Percentiles rank a stretch among this genome's conserved stretches.
phyloP scores from a whole-genome alignment of 2,113 vertebrate species.

The Coturnix japonica region DNA sequence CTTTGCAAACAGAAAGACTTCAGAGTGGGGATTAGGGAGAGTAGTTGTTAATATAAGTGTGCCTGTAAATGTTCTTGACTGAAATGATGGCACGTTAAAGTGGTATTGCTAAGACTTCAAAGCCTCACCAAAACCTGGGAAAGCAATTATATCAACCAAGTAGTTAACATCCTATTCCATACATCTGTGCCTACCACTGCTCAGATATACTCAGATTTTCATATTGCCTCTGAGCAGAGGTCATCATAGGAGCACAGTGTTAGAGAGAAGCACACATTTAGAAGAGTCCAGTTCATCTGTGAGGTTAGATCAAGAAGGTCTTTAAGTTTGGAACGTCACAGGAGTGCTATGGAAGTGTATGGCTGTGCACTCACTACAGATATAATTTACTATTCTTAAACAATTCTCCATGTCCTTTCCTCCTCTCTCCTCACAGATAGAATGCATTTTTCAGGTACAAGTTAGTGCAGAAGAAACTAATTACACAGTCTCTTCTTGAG shows the following conservation, averaged over 20 bases:
- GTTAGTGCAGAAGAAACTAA: background rate
- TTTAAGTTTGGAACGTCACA: background rate
- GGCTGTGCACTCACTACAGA: background rate
- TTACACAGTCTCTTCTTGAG: background rate
- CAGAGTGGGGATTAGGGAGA: accelerated
- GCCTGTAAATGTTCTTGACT: accelerated
- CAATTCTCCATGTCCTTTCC: background rate
- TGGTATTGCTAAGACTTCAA: no score
- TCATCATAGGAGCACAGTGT: accelerated
- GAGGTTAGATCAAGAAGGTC: constrained; percentile 6
- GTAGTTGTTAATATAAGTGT: accelerated
- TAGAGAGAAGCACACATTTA: background rate
- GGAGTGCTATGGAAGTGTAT: constrained; percentile 15
- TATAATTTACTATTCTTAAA: constrained; percentile 27
- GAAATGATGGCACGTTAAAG: background rate
- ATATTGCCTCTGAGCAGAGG: background rate
- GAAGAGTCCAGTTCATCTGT: background rate
- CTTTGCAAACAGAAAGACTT: accelerated
- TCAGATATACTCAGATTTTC: constrained; percentile 10
- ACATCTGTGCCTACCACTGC: background rate
- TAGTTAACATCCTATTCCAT: no score
- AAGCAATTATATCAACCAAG: no score
- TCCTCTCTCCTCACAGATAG: background rate
- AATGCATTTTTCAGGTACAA: background rate
- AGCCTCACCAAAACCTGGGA: no score